Evolutionary conservation across 53 echinoderm and acorn worm genomes (phyloP).

Genomic region (Astropecten irregularis): DNA sequence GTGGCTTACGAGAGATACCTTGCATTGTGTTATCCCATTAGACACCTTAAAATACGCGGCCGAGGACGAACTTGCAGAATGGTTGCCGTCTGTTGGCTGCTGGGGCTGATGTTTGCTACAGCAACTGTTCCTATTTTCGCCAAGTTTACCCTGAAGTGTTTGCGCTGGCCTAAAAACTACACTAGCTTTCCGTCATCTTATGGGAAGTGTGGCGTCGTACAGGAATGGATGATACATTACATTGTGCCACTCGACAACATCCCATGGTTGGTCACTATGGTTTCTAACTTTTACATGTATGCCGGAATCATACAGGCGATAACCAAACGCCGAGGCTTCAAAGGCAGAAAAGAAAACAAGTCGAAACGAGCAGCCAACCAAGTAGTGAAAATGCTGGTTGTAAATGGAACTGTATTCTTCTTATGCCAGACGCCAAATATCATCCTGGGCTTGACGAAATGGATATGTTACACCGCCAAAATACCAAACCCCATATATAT

Average conservation of each 20-base stretch:
- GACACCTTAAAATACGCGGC: constrained; percentile 2
- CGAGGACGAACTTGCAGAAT: background rate
- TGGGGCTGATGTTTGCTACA: background rate
- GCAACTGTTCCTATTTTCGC: background rate
- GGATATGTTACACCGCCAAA: background rate
- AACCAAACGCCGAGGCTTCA: background rate
- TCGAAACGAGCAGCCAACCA: background rate
- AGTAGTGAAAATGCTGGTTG: constrained; percentile 14
- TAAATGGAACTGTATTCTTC: background rate
- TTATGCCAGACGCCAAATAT: constrained; percentile 3
- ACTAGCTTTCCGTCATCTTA: background rate
- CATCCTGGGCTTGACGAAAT: background rate
- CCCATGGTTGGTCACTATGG: background rate
- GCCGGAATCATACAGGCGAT: background rate
- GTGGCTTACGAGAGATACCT: constrained; percentile 10
- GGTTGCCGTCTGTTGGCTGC: constrained; percentile 5
- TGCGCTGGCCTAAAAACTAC: background rate
- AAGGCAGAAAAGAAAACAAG: background rate
- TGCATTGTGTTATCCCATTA: background rate
- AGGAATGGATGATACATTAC: background rate
- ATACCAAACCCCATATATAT: background rate
- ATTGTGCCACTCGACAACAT: background rate
- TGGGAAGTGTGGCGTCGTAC: background rate
- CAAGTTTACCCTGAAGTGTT: background rate
- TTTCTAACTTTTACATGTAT: background rate